These are phyloP conservation scores for Sphaeridia pumilis DNA, from an alignment of 2,888 invertebrate species.

Conservation along the genomic window DNA sequence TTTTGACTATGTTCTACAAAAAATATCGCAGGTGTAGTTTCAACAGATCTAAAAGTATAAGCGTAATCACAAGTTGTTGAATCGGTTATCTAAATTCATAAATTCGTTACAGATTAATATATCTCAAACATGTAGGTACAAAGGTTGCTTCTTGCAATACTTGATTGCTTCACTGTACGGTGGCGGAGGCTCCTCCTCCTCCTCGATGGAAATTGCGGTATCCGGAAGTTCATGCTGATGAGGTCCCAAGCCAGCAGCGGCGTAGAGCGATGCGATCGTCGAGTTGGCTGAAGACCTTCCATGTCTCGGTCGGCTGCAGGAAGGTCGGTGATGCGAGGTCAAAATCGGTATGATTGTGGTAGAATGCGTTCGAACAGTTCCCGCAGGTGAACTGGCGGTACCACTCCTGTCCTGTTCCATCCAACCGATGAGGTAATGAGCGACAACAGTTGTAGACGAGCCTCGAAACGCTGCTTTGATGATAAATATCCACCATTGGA, in stretches of 20 bases:
- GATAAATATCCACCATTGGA: slow-evolving; percentile 9
- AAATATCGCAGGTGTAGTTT: too few relatives aligned
- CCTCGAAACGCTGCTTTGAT: slow-evolving; percentile 7
- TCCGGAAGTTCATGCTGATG: neutral
- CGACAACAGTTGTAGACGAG: slow-evolving; percentile 1
- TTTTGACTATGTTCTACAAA: too few relatives aligned
- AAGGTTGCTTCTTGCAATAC: neutral
- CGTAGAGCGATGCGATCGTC: neutral
- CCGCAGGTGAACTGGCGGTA: too few relatives aligned
- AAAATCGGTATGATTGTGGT: slow-evolving; percentile 1
- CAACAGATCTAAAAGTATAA: too few relatives aligned
- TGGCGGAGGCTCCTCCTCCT: neutral
- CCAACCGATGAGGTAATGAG: slow-evolving; percentile 5
- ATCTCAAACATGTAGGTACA: neutral
- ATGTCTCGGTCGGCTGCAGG: neutral
- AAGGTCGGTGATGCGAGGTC: neutral
- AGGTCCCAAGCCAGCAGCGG: neutral
- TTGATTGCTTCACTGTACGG: neutral
- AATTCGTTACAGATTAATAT: too few relatives aligned
- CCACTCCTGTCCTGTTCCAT: slow-evolving; percentile 1
- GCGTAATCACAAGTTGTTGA: too few relatives aligned
- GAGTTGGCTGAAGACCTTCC: neutral
- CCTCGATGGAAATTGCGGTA: neutral
- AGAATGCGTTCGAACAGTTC: neutral
- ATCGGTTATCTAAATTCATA: too few relatives aligned